Evolutionary conservation across 2,888 invertebrate genomes (phyloP), one percentile per base, ranked within the genome.

Genomic region (Xylophagus ater): DNA sequence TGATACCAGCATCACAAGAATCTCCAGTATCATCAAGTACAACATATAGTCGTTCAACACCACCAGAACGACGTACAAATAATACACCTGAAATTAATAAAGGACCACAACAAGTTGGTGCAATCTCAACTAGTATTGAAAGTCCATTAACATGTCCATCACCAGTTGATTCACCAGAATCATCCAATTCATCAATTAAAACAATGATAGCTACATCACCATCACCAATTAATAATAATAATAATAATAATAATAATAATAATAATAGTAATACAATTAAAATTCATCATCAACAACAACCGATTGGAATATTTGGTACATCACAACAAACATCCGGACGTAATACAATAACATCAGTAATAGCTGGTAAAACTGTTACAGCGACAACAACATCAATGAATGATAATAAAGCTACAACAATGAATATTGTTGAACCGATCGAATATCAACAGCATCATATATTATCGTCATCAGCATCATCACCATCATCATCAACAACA

Each of bases 61-160:
- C 69, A n/a, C 60, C 69, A n/a, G 53, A 67, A 59, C 54, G 66
- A 10, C 13, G 23, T 19, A 33, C n/a, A n/a, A n/a, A 34, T 26
- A 31, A 23, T 18, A 37, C 69, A 17, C 69, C 73, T 7, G 81
- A 81, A 51, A n/a, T n/a, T n/a, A 71, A 72, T 19, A 71, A 81
- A 51, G 72, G 73, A 2, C 86, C 86, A 0, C 84, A 85, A 43
- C 86, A 87, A 58, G 86, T 84, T 4, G 86, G 85, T 1, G 80
- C 85, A 1, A 81, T 87, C 8, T 86, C 85, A 49, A 86, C 86
- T 0, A 86, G 85, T 57, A 79, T 83, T 52, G 81, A 82, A 25
- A 80, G 83, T 32, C 78, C 81, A 0, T 67, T 72, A 3, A 67
- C 73, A 2, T 73, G 74, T 45, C 72, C 76, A 1, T 75, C 76